Conservation (phyloP, 2,797 vertebrate genomes). For the Iguana delicatissima region DNA sequence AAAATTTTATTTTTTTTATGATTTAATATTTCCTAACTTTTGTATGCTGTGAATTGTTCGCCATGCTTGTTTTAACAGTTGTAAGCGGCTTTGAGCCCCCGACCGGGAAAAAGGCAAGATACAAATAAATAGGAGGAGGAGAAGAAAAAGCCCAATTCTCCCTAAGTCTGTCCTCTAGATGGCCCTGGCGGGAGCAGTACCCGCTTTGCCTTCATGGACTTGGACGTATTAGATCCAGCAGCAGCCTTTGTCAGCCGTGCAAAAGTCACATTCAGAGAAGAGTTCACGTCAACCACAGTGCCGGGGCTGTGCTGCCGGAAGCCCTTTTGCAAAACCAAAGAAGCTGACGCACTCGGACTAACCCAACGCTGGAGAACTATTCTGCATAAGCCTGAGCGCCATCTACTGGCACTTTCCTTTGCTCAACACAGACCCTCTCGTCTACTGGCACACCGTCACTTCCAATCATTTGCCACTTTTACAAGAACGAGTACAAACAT, state of each 20-base stretch:
- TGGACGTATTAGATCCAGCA: neutral
- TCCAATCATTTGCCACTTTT: neutral
- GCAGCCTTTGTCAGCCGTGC: neutral
- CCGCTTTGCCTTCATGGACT: neutral
- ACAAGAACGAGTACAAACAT: neutral
- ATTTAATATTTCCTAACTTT: too few relatives aligned
- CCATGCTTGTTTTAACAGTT: too few relatives aligned
- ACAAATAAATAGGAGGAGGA: neutral
- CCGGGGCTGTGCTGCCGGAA: neutral
- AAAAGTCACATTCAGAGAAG: neutral
- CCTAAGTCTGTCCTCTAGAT: neutral
- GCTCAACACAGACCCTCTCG: neutral
- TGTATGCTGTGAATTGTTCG: too few relatives aligned
- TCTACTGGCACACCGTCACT: neutral
- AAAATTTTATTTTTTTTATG: too few relatives aligned
- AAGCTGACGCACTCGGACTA: neutral
- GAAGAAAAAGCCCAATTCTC: too few relatives aligned
- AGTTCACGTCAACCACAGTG: neutral
- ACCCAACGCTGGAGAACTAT: neutral
- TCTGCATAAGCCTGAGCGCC: slow-evolving; percentile 20
- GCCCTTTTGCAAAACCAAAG: neutral
- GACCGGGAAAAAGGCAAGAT: neutral
- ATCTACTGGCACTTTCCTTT: slow-evolving; percentile 9
- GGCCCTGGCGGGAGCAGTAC: neutral
- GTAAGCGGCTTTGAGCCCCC: too few relatives aligned